phyloP scores from a whole-genome alignment of 2,888 invertebrate species.

The Alitta virens region DNA sequence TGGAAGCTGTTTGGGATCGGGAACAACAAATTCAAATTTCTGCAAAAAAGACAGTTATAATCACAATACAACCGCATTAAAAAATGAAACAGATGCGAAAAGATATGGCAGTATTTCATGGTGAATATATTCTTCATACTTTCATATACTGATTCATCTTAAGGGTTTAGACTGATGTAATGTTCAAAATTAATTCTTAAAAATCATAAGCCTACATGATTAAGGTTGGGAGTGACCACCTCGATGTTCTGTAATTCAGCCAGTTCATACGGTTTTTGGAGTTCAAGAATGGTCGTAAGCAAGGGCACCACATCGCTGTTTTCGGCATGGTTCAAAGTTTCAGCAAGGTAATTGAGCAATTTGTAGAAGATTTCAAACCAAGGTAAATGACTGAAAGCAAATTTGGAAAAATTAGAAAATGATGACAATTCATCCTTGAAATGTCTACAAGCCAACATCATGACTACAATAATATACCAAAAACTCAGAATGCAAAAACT shows the following conservation, averaged over 20 bases:
- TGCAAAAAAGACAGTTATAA: conserved; percentile 63
- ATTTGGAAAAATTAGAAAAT: too few relatives aligned
- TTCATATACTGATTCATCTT: too few relatives aligned
- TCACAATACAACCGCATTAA: too few relatives aligned
- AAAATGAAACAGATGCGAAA: too few relatives aligned
- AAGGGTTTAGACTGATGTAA: too few relatives aligned
- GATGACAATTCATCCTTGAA: too few relatives aligned
- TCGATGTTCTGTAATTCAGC: conserved; percentile 55
- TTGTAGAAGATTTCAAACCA: conserved; percentile 96
- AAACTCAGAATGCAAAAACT: too few relatives aligned
- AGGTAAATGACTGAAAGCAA: conserved; percentile 77
- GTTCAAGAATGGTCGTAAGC: conserved; percentile 60
- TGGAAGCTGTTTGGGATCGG: conserved; percentile 79
- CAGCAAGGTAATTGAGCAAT: conserved; percentile 78
- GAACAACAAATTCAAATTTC: conserved; percentile 77
- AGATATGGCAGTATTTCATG: too few relatives aligned
- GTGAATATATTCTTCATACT: too few relatives aligned
- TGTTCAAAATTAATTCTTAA: too few relatives aligned
- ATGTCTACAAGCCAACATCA: too few relatives aligned
- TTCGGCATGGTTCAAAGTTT: conserved; percentile 64
- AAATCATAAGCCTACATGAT: conserved; percentile 46
- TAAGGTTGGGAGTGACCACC: conserved; percentile 22
- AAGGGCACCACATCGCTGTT: conserved; percentile 56
- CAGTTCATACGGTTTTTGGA: not conserved
- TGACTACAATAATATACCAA: too few relatives aligned